phyloP scores from a whole-genome alignment of 1,140 invertebrate species.

The Frieseomelitta varia region DNA sequence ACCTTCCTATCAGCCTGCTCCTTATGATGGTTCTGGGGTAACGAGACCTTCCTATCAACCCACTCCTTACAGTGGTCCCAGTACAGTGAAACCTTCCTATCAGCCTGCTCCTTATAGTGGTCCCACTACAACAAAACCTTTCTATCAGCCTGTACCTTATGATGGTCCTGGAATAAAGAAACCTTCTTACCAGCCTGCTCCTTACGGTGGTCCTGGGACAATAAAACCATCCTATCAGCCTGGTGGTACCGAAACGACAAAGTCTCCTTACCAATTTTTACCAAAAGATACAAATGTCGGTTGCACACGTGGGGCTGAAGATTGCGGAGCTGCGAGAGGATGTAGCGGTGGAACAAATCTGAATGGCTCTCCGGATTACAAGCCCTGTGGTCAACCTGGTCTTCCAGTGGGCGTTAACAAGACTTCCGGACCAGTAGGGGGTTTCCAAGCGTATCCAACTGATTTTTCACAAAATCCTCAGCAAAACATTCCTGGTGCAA shows the following conservation, averaged over 20 bases:
- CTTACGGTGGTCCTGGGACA: background rate
- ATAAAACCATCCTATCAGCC: background rate
- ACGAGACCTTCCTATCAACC: too few species aligned
- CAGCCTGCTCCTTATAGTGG: background rate
- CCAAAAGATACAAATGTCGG: background rate
- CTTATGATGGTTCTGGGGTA: background rate
- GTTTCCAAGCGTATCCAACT: background rate
- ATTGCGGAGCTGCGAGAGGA: background rate
- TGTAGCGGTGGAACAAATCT: background rate
- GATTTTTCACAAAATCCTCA: conserved; percentile 7
- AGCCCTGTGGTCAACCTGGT: background rate
- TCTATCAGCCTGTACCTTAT: background rate
- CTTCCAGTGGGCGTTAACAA: background rate
- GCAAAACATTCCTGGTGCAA: background rate
- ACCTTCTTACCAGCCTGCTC: background rate
- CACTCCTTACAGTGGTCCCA: background rate
- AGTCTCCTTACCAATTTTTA: background rate
- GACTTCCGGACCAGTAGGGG: background rate
- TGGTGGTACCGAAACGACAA: background rate
- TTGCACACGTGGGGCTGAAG: background rate
- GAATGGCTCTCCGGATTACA: background rate
- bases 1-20: background rate
- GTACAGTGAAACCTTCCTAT: background rate
- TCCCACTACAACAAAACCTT: background rate
- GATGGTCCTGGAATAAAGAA: background rate